Evolutionary conservation across 1,140 invertebrate genomes (phyloP), one percentile per base, ranked within the genome.

Genomic region (Meloidogyne hapla): DNA sequence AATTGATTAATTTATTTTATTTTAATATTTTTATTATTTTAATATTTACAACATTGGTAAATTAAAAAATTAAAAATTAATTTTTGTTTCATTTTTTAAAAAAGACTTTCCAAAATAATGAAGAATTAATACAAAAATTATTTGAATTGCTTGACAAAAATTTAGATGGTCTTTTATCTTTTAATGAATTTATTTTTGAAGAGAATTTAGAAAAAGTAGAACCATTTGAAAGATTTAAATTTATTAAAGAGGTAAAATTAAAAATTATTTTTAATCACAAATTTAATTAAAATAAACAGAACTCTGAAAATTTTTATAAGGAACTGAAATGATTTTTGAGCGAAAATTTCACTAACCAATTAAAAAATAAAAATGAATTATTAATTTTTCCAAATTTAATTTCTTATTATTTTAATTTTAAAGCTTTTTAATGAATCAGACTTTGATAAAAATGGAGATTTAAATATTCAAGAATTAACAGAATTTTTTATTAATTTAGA

Each of bases 91-190:
- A 18, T 48, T 48, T 48, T 5, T 48, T 42, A 8, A 8, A 4
- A 4, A 45, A n/a, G 8, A 56, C n/a, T n/a, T n/a, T 56, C 4
- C 48, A 56, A 56, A n/a, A n/a, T 6, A 13, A 21, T 6, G 8
- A 56, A 1, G n/a, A 56, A 56, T 56, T 56, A 56, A 56, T n/a
- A 56, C 18, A 56, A 56, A 56, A 56, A n/a, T 56, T 56, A n/a
- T 56, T 56, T 56, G n/a, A 56, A 56, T 8, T n/a, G n/a, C 48
- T 56, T 56, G 48, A 56, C n/a, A 56, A 2, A 56, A 56, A 56
- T 56, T n/a, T 56, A n/a, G 48, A 56, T 56, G n/a, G n/a, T 56
- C n/a, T 56, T n/a, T 56, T 56, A 13, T 56, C 48, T n/a, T 56
- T 56, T 56, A 56, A 56, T 56, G 48, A 56, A 56, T 56, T 56